Evolutionary conservation across 2,113 vertebrate genomes (phyloP).

Genomic region (Macquaria ambigua): DNA sequence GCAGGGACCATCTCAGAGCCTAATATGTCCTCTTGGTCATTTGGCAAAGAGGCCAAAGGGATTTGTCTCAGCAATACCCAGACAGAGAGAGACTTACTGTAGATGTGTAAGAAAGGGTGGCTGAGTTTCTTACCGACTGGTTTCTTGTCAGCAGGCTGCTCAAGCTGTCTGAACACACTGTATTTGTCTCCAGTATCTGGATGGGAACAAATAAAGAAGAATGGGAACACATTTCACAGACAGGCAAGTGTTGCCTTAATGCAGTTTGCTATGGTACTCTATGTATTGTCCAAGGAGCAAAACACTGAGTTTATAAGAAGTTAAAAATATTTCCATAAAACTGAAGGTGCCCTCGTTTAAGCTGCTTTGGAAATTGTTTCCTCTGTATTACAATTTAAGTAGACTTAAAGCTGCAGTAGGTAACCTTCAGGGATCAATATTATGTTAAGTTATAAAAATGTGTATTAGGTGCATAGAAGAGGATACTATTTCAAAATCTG

Average conservation of each 20-base stretch:
- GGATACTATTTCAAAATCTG: not conserved
- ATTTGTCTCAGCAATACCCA: not conserved
- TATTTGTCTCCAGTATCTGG: conserved; percentile 94
- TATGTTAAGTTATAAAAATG: conserved; percentile 1
- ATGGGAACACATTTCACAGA: not conserved
- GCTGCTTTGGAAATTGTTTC: not conserved
- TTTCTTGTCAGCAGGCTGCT: conserved; percentile 90
- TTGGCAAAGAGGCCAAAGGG: not conserved
- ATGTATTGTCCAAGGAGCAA: not conserved
- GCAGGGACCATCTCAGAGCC: conserved; percentile 41
- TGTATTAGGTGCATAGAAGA: not conserved
- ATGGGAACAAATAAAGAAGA: conserved; percentile 52
- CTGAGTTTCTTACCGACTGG: conserved; percentile 87
- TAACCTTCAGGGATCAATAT: not conserved
- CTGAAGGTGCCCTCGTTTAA: not conserved
- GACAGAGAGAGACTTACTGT: not conserved
- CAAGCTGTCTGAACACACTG: conserved; percentile 94
- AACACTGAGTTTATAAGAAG: not conserved
- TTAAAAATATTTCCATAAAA: conserved; percentile 2
- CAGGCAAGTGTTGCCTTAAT: not conserved
- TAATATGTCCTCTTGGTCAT: not conserved
- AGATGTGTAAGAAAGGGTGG: not conserved
- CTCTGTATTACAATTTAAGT: not conserved
- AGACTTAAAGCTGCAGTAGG: not conserved
- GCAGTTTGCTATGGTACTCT: not conserved